phyloP scores from a whole-genome alignment of 1,140 invertebrate genomes.

The Hyles vespertilio region DNA sequence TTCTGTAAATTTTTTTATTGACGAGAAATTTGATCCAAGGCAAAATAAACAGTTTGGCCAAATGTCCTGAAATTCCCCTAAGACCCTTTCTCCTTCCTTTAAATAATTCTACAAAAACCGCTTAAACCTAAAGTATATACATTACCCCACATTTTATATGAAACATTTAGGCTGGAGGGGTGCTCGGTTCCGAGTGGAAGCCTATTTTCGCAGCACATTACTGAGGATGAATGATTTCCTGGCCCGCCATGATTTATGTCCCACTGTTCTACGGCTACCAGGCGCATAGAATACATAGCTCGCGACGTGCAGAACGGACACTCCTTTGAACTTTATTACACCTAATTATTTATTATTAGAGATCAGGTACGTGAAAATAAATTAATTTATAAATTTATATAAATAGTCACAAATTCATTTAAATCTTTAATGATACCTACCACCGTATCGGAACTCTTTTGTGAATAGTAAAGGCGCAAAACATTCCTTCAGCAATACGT shows the following conservation, averaged over 20 bases:
- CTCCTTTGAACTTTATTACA: slow-evolving; percentile 42
- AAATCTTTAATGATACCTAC: too few species aligned
- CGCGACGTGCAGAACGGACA: slow-evolving; percentile 52
- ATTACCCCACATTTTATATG: slow-evolving; percentile 50
- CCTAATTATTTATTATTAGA: slow-evolving; percentile 13
- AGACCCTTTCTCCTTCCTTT: background rate
- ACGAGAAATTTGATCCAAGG: too few species aligned
- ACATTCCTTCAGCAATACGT: too few species aligned
- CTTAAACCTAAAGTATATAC: slow-evolving; percentile 41
- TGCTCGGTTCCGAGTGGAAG: slow-evolving; percentile 53
- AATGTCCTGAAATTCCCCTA: background rate
- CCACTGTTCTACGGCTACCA: slow-evolving; percentile 41
- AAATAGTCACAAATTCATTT: too few species aligned
- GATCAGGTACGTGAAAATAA: too few species aligned
- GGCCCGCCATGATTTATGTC: slow-evolving; percentile 63
- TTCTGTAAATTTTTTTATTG: too few species aligned
- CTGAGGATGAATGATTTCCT: slow-evolving; percentile 73
- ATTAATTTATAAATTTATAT: too few species aligned
- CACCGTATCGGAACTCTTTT: too few species aligned
- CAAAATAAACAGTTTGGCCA: too few species aligned
- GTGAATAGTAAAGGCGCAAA: too few species aligned
- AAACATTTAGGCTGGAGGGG: slow-evolving; percentile 61
- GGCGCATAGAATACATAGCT: slow-evolving; percentile 44
- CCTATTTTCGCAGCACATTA: slow-evolving; percentile 74
- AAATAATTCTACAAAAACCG: slow-evolving; percentile 12